These are phyloP conservation scores for Probosciger aterrimus DNA, from an alignment of 2,113 vertebrate species.

Conservation along the genomic window DNA sequence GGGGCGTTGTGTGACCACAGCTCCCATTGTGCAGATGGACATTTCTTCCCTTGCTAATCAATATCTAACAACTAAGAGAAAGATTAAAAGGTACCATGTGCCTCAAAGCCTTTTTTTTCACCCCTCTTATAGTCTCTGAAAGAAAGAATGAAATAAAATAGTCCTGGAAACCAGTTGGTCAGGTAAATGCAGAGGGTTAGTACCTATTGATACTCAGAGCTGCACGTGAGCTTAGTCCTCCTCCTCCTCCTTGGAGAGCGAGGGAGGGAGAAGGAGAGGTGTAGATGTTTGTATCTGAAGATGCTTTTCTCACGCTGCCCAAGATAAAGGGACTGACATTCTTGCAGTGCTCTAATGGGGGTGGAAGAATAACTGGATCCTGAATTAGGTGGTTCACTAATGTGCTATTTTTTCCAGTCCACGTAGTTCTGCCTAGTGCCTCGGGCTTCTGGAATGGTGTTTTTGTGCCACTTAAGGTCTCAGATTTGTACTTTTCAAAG, in stretches of 20 bases:
- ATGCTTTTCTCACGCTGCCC: slow-evolving; percentile 20
- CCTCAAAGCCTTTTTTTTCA: not conserved
- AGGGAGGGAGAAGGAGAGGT: not conserved
- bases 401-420: slow-evolving; percentile 28
- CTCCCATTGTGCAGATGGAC: not conserved
- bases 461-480: slow-evolving; percentile 34
- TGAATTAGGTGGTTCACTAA: not conserved
- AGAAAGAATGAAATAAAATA: not conserved
- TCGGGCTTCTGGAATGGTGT: not conserved
- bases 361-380: slow-evolving; percentile 13
- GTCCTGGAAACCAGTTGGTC: not conserved
- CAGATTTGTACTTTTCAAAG: not conserved
- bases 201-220: not conserved
- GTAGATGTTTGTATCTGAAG: not conserved
- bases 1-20: not conserved
- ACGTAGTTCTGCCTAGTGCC: not conserved
- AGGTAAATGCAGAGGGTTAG: not conserved
- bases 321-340: slow-evolving; percentile 21
- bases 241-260: not conserved
- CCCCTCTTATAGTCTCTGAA: not conserved
- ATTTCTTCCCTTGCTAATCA: slow-evolving; percentile 22
- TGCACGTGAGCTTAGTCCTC: not conserved
- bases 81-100: not conserved
- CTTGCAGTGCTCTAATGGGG: not conserved
- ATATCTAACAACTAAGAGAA: not conserved